Evolutionary conservation across 2,113 vertebrate genomes (phyloP), one percentile per base, ranked within the genome.

Genomic region (Phycodurus eques): DNA sequence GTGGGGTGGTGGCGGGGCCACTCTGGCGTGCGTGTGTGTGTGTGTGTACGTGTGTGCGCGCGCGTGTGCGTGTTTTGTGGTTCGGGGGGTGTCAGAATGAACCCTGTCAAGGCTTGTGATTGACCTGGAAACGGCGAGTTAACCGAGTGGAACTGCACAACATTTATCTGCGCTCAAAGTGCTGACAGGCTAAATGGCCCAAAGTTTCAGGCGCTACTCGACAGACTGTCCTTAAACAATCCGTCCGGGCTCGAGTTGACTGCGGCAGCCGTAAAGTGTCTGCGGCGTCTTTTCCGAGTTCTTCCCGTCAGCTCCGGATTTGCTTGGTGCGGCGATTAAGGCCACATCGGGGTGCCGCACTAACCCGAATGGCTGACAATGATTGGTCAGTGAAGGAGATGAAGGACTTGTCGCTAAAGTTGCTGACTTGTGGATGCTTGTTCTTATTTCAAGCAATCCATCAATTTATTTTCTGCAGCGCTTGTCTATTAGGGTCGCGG

Each of bases 61-160:
- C 27, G 27, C 27, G 1, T 27, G 27, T 27, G 27, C 54, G 31
- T 71, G 68, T 80, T 71, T 74, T 65, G 27, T 31, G 71, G 68
- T 76, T 74, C 56, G 64, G 70, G 71, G 69, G 74, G 67, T 7
- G 27, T 60, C 12, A 27, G 75, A 72, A 78, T 84, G 84, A 88
- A 83, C 71, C 83, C 68, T 84, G 74, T 80, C 78, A 87, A 89
- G 83, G 80, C 80, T 85, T 83, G 80, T 81, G 87, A 88, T 80
- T 91, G 87, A 91, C 86, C 87, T 78, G 84, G 86, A 88, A 91
- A 90, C 86, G 80, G 80, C 33, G 80, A 86, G 83, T 81, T 87
- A 90, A 90, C 88, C 87, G 86, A 85, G 86, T 82, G 83, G 84
- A 90, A 89, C 86, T 88, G 81, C 80, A 79, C 72, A 77, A 85